phyloP scores from a whole-genome alignment of 1,140 invertebrate genomes.

The Sitophilus oryzae region DNA sequence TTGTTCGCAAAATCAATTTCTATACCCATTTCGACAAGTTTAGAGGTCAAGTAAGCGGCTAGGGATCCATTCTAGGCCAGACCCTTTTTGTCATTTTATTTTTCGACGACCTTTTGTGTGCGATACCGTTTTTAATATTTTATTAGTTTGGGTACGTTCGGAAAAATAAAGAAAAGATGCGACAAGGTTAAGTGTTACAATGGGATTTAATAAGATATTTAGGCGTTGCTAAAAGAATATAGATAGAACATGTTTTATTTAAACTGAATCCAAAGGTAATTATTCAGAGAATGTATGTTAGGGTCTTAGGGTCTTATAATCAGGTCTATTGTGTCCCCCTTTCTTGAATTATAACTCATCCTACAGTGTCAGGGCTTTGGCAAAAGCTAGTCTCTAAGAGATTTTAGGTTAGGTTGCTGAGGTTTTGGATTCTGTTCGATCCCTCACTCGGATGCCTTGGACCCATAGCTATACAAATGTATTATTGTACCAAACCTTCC shows the following conservation, averaged over 20 bases:
- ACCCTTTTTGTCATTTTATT: slow-evolving; percentile 24
- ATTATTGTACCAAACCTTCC: too few species aligned
- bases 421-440: too few species aligned
- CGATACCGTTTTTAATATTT: slow-evolving; percentile 24
- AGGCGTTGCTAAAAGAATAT: slow-evolving; percentile 9
- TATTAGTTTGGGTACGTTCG: slow-evolving; percentile 13
- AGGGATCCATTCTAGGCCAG: slow-evolving; percentile 14
- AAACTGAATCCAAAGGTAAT: too few species aligned
- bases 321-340: too few species aligned
- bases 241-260: slow-evolving; percentile 20
- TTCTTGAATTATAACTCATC: too few species aligned
- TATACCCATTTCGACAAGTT: slow-evolving; percentile 10
- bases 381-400: too few species aligned
- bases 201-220: slow-evolving; percentile 25
- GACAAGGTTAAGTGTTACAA: slow-evolving; percentile 23
- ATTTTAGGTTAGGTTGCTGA: too few species aligned
- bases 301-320: too few species aligned
- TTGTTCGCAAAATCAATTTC: slow-evolving; percentile 20
- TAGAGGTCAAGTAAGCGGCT: slow-evolving; percentile 16
- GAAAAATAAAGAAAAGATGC: slow-evolving; percentile 12
- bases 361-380: too few species aligned
- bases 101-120: slow-evolving; percentile 19
- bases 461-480: too few species aligned
- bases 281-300: too few species aligned
- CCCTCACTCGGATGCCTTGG: too few species aligned